Percentiles rank a stretch among this genome's conserved stretches.
Conservation (phyloP, 2,888 invertebrate genomes). For the Uloborus plumipes region DNA sequence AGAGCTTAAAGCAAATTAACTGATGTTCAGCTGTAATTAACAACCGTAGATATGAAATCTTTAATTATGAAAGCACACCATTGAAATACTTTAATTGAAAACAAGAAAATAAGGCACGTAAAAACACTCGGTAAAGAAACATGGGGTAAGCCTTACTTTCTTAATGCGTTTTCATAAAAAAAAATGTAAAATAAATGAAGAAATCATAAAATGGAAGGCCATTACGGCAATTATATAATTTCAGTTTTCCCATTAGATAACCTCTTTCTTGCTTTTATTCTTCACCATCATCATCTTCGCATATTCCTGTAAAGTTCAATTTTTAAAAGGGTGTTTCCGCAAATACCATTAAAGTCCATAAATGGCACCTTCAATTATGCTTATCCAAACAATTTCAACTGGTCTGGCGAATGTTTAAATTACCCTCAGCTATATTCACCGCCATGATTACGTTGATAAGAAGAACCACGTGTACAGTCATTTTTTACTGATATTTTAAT, state of each 20-base stretch:
- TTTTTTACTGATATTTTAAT: no score
- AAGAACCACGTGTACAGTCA: no score
- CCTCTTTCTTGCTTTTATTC: conserved; percentile 1
- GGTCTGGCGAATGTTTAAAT: conserved; percentile 27
- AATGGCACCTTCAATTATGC: conserved; percentile 55
- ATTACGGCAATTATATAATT: conserved; percentile 57
- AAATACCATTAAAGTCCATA: conserved; percentile 57
- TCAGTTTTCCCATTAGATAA: conserved; percentile 41
- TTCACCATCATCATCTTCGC: no score
- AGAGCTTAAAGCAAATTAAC: no score
- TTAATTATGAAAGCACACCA: no score
- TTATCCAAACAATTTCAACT: conserved; percentile 59
- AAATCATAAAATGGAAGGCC: conserved; percentile 55
- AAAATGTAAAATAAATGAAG: conserved; percentile 11
- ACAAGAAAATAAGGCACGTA: no score
- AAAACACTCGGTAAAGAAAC: no score
- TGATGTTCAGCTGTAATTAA: no score
- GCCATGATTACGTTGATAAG: no score
- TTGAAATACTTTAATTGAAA: no score
- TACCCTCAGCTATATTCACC: neutral
- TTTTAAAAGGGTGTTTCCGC: conserved; percentile 35
- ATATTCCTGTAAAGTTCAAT: conserved; percentile 30
- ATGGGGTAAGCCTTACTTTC: no score
- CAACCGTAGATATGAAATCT: no score
- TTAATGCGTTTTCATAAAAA: neutral